phyloP scores from a whole-genome alignment of 37 sponge, comb jelly and placozoan genomes.

The Hormiphora californensis region DNA sequence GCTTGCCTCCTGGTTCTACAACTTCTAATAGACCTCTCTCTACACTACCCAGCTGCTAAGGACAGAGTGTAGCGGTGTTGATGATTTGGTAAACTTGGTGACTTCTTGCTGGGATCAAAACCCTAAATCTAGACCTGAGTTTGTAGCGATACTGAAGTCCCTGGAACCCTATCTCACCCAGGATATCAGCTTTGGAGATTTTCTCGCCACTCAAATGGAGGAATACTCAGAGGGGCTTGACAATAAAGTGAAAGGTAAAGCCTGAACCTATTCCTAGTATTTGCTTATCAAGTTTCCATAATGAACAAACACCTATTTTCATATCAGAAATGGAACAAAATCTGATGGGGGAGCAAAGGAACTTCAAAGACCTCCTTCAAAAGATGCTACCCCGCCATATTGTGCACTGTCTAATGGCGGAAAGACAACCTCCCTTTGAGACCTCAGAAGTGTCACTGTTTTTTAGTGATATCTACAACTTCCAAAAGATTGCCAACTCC shows the following conservation, averaged over 20 bases:
- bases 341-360: background rate
- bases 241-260: background rate
- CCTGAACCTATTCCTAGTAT: background rate
- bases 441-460: background rate
- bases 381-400: conserved; percentile 30
- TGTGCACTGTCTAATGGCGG: background rate
- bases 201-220: conserved; percentile 2
- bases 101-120: background rate
- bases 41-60: background rate
- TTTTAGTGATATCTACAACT: conserved; percentile 54
- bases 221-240: conserved; percentile 6
- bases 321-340: conserved; percentile 6
- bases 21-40: background rate
- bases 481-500: conserved; percentile 11
- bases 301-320: background rate
- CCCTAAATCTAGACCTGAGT: background rate
- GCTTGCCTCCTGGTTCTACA: background rate
- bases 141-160: background rate
- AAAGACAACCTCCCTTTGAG: conserved; percentile 35
- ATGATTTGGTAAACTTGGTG: background rate
- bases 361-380: background rate
- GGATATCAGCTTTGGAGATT: background rate
- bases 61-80: background rate
- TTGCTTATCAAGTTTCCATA: background rate
- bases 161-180: background rate